A percentile compares a stretch with the other conserved stretches of the same genome.
phyloP scores from a whole-genome alignment of 1,140 invertebrate species.

The Asobara japonica region DNA sequence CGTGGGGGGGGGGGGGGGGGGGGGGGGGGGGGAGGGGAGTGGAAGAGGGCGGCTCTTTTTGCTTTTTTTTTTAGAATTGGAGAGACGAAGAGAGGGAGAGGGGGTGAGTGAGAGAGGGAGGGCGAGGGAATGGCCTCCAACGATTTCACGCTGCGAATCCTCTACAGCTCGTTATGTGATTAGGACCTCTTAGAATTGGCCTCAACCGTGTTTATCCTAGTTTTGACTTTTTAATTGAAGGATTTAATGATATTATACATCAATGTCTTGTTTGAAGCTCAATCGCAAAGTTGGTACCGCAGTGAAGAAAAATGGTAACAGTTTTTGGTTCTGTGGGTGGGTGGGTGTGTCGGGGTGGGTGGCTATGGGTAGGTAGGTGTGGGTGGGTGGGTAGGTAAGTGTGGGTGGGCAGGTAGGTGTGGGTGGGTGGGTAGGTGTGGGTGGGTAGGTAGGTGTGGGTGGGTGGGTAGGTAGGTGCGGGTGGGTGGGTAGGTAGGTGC shows the following conservation, averaged over 20 bases:
- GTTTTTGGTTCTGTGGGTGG: too few species aligned
- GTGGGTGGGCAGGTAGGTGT: too few species aligned
- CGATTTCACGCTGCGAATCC: constrained; percentile 60
- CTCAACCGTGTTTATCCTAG: constrained; percentile 22
- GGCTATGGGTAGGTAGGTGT: too few species aligned
- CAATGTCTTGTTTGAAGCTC: not conserved
- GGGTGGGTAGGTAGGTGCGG: too few species aligned
- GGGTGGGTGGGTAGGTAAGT: too few species aligned
- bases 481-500: too few species aligned
- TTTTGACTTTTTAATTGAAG: constrained; percentile 18
- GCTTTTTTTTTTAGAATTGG: not conserved
- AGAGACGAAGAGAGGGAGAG: constrained; percentile 22
- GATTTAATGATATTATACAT: not conserved
- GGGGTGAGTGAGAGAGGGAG: constrained; percentile 30
- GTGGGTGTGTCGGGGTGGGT: too few species aligned
- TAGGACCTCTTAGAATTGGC: constrained; percentile 29
- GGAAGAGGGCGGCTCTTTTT: constrained; percentile 11
- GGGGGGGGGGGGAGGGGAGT: too few species aligned
- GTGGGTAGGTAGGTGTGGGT: too few species aligned
- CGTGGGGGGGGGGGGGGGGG: too few species aligned
- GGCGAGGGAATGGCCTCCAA: constrained; percentile 25
- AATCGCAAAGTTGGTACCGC: too few species aligned
- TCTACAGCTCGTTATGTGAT: constrained; percentile 52
- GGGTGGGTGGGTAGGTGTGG: too few species aligned
- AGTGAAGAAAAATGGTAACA: not conserved